These are phyloP conservation scores for Mylabris sibirica DNA, from an alignment of 2,888 invertebrate species.

Conservation along the genomic window DNA sequence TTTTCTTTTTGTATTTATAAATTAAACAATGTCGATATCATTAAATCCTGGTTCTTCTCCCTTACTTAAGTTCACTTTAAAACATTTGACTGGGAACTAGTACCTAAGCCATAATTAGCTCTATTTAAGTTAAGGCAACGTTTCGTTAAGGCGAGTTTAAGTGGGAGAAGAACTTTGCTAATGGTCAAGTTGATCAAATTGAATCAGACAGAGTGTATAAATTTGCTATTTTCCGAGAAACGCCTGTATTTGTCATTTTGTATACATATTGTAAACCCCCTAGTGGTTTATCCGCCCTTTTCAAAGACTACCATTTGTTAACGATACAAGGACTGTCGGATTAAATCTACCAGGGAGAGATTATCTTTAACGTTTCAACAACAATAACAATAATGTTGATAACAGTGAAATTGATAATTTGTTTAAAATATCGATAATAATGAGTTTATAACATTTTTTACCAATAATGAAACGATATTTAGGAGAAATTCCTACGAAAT, in stretches of 20 bases:
- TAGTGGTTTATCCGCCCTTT: slow-evolving; percentile 7
- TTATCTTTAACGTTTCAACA: not conserved
- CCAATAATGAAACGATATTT: slow-evolving; percentile 1
- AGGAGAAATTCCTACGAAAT: not conserved
- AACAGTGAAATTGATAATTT: not conserved
- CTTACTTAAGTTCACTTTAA: no score
- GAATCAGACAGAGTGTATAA: not conserved
- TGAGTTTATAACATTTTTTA: not conserved
- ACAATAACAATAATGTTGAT: not conserved
- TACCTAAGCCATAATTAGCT: no score
- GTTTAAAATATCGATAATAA: not conserved
- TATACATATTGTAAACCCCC: not conserved
- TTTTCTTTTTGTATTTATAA: no score
- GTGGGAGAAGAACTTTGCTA: no score
- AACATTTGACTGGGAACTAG: no score
- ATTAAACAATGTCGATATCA: no score
- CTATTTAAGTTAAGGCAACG: no score
- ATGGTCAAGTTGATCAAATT: not conserved
- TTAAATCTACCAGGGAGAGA: not conserved
- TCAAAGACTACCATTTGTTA: slow-evolving; percentile 5
- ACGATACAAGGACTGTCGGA: slow-evolving; percentile 3
- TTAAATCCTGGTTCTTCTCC: no score
- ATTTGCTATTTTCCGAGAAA: not conserved
- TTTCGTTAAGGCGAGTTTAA: no score
- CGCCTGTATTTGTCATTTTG: slow-evolving; percentile 1